Evolutionary conservation across 2,797 vertebrate species (phyloP), one percentile per base, ranked within the genome.

Genomic region (Lepilemur ruficaudatus): DNA sequence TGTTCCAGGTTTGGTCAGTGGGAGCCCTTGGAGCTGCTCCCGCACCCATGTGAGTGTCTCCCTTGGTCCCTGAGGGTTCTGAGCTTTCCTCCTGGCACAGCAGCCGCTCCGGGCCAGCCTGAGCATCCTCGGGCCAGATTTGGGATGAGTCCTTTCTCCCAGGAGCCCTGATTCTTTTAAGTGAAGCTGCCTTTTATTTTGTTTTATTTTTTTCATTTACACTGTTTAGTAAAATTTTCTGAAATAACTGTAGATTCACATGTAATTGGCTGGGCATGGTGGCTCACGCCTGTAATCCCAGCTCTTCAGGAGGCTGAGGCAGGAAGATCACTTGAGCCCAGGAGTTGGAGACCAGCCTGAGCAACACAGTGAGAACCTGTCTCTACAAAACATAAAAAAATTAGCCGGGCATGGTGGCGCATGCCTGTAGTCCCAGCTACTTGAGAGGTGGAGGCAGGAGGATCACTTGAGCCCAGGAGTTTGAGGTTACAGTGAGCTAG

Each of bases 21-120:
- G 52, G 43, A 20, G 57, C 22, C 25, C 32, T 4, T 0, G 0
- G 10, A 28, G 22, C 50, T 5, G 7, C 61, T 13, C 15, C 35
- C 2, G 10, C 2, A 28, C n/a, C 41, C 0, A 0, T 1, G 5
- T 1, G 41, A 25, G 0, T 0, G 6, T 35, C 35, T 0, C 32
- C 50, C 41, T 18, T 3, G 0, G 50, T 12, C 61, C 83, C 30
- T 0, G 50, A 10, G 1, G 0, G 35, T 13, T 1, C 3, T 4
- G 0, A 2, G 52, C 46, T 70, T 38, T 2, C 61, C 1, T 18
- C 22, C 75, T 4, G n/a, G 75, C 48, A 46, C 4, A 6, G 46
- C 32, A 12, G 11, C 9, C 0, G 35, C 28, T 35, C 79, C 0
- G 80, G 14, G 59, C 28, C 25, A 14, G 38, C 75, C 1, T 10